These are phyloP conservation scores for Tetramorium parvispinum DNA, from an alignment of 1,140 invertebrate species.

Conservation along the genomic window DNA sequence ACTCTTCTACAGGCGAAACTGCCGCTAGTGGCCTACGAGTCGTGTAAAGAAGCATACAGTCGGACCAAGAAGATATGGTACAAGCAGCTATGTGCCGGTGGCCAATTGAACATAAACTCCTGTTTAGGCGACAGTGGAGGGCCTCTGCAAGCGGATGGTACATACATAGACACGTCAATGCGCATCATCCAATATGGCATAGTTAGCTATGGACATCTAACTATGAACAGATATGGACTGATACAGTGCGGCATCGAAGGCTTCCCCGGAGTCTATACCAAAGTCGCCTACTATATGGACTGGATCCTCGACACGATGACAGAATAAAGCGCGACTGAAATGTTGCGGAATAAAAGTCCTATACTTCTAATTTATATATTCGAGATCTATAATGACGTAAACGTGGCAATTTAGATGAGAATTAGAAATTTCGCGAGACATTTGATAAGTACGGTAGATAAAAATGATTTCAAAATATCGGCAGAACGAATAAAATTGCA, in stretches of 20 bases:
- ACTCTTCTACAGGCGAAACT: conserved; percentile 86
- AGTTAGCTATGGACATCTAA: conserved; percentile 86
- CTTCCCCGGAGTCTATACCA: conserved; percentile 88
- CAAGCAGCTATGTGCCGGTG: conserved; percentile 88
- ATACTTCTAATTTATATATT: not conserved
- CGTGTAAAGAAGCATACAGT: conserved; percentile 84
- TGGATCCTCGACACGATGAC: conserved; percentile 88
- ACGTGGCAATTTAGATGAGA: not conserved
- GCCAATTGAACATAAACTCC: conserved; percentile 83
- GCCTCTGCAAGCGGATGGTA: conserved; percentile 81
- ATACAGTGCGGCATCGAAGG: conserved; percentile 85
- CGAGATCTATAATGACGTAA: not conserved
- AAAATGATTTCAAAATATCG: not conserved
- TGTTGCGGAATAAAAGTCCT: not conserved
- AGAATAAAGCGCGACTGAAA: conserved; percentile 61
- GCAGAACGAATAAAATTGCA: not conserved
- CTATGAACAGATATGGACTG: too few relatives aligned
- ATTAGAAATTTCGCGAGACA: not conserved
- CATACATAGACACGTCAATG: conserved; percentile 67
- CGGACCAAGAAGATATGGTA: conserved; percentile 78
- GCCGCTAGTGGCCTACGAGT: conserved; percentile 81
- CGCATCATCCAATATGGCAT: conserved; percentile 85
- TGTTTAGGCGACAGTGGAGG: conserved; percentile 86
- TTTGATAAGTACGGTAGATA: not conserved
- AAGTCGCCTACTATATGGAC: conserved; percentile 87